These are phyloP conservation scores for Drosophila incognita DNA, from an alignment of 2,888 invertebrate genomes.

Conservation along the genomic window DNA sequence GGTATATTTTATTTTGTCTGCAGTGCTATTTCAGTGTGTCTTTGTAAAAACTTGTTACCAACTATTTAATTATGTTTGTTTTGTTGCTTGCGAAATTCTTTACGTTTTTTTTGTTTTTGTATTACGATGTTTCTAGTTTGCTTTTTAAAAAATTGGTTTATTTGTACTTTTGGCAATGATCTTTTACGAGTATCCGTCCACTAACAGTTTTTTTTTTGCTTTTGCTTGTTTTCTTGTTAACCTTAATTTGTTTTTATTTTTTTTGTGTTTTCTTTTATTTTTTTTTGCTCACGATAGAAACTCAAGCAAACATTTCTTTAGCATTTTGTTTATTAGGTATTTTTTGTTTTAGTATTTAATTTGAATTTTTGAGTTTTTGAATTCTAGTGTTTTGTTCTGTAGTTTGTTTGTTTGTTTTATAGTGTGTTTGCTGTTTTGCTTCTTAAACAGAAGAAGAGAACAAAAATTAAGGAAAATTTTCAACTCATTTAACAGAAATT, in stretches of 20 bases:
- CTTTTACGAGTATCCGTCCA: constrained; percentile 74
- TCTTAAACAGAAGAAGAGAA: constrained; percentile 53
- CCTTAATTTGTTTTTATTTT: constrained; percentile 48
- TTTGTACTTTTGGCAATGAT: constrained; percentile 85
- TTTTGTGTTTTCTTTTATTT: not conserved
- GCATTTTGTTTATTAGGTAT: constrained; percentile 49
- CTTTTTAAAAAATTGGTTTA: constrained; percentile 78
- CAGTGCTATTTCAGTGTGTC: constrained; percentile 43
- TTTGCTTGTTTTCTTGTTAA: constrained; percentile 41
- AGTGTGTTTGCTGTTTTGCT: constrained; percentile 43
- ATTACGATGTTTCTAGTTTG: constrained; percentile 71
- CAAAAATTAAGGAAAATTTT: constrained; percentile 34
- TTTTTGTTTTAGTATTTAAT: constrained; percentile 34
- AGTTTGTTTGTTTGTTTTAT: constrained; percentile 38
- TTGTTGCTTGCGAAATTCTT: constrained; percentile 72
- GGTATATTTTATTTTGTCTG: constrained; percentile 10
- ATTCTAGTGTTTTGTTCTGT: constrained; percentile 60
- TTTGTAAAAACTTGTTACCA: constrained; percentile 66
- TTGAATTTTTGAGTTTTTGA: constrained; percentile 25
- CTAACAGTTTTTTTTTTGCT: constrained; percentile 74
- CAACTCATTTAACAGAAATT: constrained; percentile 70
- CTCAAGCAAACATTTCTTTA: constrained; percentile 66
- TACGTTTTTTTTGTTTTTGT: constrained; percentile 59
- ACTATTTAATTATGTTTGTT: constrained; percentile 58
- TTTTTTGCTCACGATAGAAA: constrained; percentile 48